Percentiles rank a stretch among this genome's conserved stretches.
These are phyloP conservation scores for Globodera rostochiensis DNA, from an alignment of 1,140 invertebrate species.

Conservation along the genomic window DNA sequence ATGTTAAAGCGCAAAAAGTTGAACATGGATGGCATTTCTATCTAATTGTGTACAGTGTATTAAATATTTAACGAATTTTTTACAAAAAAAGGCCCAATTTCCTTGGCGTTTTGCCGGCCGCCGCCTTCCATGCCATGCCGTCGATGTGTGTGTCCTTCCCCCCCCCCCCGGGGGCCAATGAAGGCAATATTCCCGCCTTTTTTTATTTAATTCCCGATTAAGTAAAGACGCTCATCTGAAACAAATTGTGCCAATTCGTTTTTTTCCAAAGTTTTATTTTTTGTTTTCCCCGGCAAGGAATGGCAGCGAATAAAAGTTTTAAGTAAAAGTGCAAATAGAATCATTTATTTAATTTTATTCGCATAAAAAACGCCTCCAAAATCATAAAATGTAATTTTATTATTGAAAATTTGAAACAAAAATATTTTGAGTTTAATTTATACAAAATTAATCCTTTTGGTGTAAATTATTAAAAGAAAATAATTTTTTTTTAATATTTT, in stretches of 20 bases:
- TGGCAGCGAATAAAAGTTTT: not conserved
- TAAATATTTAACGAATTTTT: conserved; percentile 10
- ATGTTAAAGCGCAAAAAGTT: not conserved
- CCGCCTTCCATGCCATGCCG: too few species aligned
- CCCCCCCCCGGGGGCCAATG: not conserved
- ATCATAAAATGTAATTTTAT: not conserved
- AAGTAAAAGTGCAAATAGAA: not conserved
- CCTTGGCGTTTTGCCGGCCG: not conserved
- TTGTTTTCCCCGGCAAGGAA: not conserved
- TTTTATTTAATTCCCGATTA: not conserved
- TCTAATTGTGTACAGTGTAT: not conserved
- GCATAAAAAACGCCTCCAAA: not conserved
- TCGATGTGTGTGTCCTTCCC: not conserved
- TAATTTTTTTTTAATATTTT: not conserved
- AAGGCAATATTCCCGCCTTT: not conserved
- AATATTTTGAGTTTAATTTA: conserved; percentile 2
- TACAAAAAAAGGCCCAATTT: not conserved
- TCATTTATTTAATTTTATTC: conserved; percentile 1
- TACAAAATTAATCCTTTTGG: not conserved
- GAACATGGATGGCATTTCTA: not conserved
- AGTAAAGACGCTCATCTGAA: not conserved
- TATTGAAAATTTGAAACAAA: not conserved
- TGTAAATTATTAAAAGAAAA: too few species aligned
- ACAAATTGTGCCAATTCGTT: not conserved
- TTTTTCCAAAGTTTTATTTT: not conserved